These are phyloP conservation scores for Paramisgurnus dabryanus DNA, from an alignment of 2,113 vertebrate genomes.

Conservation along the genomic window DNA sequence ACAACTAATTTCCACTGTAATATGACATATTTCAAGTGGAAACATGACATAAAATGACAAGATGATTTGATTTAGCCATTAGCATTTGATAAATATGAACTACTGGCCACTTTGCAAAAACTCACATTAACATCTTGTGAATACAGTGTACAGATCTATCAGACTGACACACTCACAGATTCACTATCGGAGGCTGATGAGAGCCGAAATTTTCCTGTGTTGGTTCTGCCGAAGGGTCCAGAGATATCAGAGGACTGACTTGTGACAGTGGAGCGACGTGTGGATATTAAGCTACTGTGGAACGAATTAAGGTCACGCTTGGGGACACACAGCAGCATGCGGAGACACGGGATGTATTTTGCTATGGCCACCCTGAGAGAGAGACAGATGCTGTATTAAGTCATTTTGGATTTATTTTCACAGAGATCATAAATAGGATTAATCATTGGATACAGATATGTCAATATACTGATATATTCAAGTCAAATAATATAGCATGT, in stretches of 20 bases:
- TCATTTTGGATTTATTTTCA: neutral
- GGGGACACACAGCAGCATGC: conserved; percentile 78
- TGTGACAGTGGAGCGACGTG: conserved; percentile 79
- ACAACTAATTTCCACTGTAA: no score
- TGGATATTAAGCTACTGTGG: conserved; percentile 82
- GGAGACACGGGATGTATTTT: conserved; percentile 86
- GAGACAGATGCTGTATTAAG: neutral
- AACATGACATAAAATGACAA: no score
- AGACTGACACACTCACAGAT: conserved; percentile 72
- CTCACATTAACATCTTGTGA: no score
- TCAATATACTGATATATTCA: neutral
- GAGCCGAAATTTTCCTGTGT: conserved; percentile 64
- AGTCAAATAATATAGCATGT: neutral
- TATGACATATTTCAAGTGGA: neutral
- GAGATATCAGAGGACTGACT: conserved; percentile 80
- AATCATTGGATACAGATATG: neutral
- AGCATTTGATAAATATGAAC: no score
- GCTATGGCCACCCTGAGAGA: conserved; percentile 84
- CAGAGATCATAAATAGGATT: neutral
- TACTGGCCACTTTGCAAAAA: no score
- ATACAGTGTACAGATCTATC: neutral
- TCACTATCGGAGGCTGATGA: conserved; percentile 86
- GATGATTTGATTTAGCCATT: no score
- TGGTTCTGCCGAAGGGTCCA: conserved; percentile 54
- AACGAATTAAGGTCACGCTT: conserved; percentile 63